phyloP scores from a whole-genome alignment of 2,113 vertebrate genomes.

The Danionella cerebrum region DNA sequence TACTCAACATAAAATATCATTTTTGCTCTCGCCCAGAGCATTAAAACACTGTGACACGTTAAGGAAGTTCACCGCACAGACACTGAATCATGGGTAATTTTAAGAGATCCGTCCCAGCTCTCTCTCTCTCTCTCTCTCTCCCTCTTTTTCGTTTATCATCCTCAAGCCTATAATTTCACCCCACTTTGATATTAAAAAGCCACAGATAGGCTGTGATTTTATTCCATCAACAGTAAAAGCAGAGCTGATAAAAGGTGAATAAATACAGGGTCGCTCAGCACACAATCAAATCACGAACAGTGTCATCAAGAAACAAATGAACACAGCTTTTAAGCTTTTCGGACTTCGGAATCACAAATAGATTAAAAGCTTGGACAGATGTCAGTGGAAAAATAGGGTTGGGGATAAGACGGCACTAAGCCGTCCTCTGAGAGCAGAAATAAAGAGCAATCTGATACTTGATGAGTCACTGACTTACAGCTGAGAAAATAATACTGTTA shows the following conservation, averaged over 20 bases:
- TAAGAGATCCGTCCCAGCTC: too few relatives aligned
- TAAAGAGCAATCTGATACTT: not conserved
- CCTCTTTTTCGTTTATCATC: conserved; percentile 28
- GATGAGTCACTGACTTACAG: not conserved
- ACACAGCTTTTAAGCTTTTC: not conserved
- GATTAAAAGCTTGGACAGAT: not conserved
- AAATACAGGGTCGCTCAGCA: conserved; percentile 37
- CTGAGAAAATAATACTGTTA: too few relatives aligned
- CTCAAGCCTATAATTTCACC: conserved; percentile 49
- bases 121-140: conserved; percentile 42
- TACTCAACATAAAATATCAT: not conserved
- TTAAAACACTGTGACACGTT: conserved; percentile 31
- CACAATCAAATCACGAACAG: not conserved
- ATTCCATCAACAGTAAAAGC: conserved; percentile 43
- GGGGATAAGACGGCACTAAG: too few relatives aligned
- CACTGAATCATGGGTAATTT: conserved; percentile 22
- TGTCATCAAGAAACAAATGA: not conserved
- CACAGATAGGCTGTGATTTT: conserved; percentile 54
- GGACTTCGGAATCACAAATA: not conserved
- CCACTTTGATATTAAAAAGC: conserved; percentile 48
- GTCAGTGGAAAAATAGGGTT: too few relatives aligned
- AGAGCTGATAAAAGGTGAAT: conserved; percentile 33
- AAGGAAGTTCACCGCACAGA: conserved; percentile 4
- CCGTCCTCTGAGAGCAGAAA: not conserved
- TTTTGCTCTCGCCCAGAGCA: not conserved